Evolutionary conservation across 1,140 invertebrate species (phyloP), one percentile per base, ranked within the genome.

Genomic region (Eriocheir sinensis): DNA sequence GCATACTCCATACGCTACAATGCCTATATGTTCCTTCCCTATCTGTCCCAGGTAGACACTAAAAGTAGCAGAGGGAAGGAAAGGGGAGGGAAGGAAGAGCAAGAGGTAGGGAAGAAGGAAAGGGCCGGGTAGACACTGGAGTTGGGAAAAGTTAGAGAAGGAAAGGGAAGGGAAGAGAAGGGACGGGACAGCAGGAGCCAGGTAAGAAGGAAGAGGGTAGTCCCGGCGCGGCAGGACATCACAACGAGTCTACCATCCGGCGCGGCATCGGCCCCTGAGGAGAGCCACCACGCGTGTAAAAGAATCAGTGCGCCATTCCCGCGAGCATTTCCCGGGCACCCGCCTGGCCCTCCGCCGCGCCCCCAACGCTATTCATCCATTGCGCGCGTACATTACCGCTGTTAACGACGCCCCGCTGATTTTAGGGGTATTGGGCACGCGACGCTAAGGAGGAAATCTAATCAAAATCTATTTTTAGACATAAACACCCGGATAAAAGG

Each of bases 381-480:
- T 72, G 8, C 60, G 2, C 2, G 60, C 60, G 60, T 72, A 72
- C n/a, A 72, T 72, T 72, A 72, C 60, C 17, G n/a, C 60, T n/a
- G 21, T 72, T 72, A 72, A 72, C 60, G 60, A 72, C 60, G n/a
- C 60, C 21, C 27, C 60, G 21, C 60, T 72, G 60, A 72, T 72
- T 72, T 72, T 72, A 72, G n/a, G 60, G 60, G 12, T 72, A 72
- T 72, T 72, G 60, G 60, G 60, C 60, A 72, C 60, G 60, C 60
- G 60, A 72, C 60, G 60, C 1, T 72, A 72, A 72, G 60, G 27
- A 72, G 60, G 60, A 21, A 72, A 72, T 72, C 60, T 72, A 72
- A 72, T 72, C 60, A 72, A 72, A 72, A 72, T 72, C 60, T 72
- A 72, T 72, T 72, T 72, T 72, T 72, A n/a, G 60, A 72, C 27